Evolutionary conservation across 1,140 invertebrate genomes (phyloP).

Genomic region (Caenorhabditis latens): DNA sequence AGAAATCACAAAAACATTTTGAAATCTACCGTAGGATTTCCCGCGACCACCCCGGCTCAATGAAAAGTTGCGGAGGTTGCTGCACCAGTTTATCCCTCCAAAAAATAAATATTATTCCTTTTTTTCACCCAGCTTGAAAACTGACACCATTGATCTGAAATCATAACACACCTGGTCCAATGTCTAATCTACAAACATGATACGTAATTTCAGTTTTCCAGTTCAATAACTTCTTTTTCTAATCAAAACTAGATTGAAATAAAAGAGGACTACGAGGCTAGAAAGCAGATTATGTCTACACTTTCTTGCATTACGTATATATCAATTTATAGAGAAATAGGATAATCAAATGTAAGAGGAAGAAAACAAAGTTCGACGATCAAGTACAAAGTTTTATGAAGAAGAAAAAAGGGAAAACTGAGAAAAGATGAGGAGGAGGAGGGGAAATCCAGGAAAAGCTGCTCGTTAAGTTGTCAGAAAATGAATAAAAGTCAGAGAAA

Average conservation of each 20-base stretch:
- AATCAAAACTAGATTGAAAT: conserved; percentile 11
- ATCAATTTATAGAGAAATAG: not conserved
- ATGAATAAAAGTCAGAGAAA: too few species aligned
- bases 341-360: not conserved
- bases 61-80: too few species aligned
- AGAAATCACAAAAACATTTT: too few species aligned
- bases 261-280: not conserved
- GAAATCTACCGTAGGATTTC: too few species aligned
- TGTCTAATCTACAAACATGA: too few species aligned
- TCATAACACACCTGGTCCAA: too few species aligned
- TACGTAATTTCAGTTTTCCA: too few species aligned
- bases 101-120: too few species aligned
- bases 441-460: not conserved
- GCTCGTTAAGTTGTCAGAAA: not conserved
- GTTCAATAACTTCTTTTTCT: not conserved
- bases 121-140: too few species aligned
- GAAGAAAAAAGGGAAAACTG: not conserved
- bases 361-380: conserved; percentile 1
- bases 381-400: not conserved
- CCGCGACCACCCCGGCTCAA: too few species aligned
- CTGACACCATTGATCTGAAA: too few species aligned
- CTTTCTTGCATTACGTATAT: not conserved
- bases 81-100: too few species aligned
- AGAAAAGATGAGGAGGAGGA: not conserved
- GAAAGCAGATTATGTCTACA: not conserved